Percentiles rank a stretch among this genome's conserved stretches.
Conservation (phyloP, 2,113 vertebrate species). For the Odobenus rosmarus region DNA sequence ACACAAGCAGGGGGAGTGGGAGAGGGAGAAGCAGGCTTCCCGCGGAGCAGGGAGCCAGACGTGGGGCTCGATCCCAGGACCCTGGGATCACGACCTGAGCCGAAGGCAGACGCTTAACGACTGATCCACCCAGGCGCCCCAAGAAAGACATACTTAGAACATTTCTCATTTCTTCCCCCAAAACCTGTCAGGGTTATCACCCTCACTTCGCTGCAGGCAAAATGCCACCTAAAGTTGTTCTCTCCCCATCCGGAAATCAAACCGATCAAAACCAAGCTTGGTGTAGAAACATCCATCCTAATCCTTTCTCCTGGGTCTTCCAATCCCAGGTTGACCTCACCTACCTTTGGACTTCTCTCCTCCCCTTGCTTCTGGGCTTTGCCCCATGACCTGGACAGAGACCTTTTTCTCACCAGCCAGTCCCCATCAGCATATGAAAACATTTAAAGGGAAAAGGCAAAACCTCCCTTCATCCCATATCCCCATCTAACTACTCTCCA, state of each 20-base stretch:
- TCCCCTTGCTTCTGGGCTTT: not conserved
- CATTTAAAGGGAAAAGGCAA: not conserved
- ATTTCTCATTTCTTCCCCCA: not conserved
- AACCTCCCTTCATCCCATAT: not conserved
- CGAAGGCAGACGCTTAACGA: too few species aligned
- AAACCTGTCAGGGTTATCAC: not conserved
- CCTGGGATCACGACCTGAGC: too few species aligned
- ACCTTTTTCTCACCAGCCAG: not conserved
- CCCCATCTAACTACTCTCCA: not conserved
- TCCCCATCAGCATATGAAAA: not conserved
- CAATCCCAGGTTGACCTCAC: not conserved
- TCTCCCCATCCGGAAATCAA: not conserved
- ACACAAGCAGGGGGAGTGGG: too few species aligned
- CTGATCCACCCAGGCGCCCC: too few species aligned
- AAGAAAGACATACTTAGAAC: not conserved
- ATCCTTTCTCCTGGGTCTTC: not conserved
- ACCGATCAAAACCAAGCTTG: not conserved
- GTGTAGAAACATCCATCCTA: not conserved
- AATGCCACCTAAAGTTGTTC: not conserved
- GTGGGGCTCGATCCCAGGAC: too few species aligned
- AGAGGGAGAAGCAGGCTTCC: too few species aligned
- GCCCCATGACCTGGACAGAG: not conserved
- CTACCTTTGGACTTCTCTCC: not conserved
- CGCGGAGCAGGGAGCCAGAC: too few species aligned
- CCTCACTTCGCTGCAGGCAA: not conserved